A percentile compares a stretch with the other conserved stretches of the same genome.
Evolutionary conservation across 1,140 invertebrate genomes (phyloP).

Genomic region (Micrasema longulum): DNA sequence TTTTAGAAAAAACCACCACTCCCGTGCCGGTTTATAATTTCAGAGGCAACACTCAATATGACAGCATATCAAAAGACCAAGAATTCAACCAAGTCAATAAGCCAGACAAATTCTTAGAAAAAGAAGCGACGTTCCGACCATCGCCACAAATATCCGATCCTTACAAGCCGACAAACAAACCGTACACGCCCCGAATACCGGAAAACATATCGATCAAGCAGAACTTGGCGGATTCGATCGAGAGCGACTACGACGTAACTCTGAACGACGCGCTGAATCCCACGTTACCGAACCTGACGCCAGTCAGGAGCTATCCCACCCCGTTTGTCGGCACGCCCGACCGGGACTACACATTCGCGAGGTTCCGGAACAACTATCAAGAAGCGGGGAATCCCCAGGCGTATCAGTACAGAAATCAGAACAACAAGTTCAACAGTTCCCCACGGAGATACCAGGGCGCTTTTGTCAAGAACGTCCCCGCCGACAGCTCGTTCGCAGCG

Average conservation of each 20-base stretch:
- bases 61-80: slow-evolving; percentile 4
- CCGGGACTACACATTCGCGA: slow-evolving; percentile 62
- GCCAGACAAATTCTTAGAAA: neutral
- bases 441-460: slow-evolving; percentile 53
- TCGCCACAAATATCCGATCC: slow-evolving; percentile 65
- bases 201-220: slow-evolving; percentile 66
- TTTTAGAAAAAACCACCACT: neutral
- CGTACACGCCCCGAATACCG: slow-evolving; percentile 58
- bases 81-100: slow-evolving; percentile 13
- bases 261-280: slow-evolving; percentile 83
- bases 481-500: slow-evolving; percentile 34
- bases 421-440: slow-evolving; percentile 25
- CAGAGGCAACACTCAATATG: slow-evolving; percentile 22
- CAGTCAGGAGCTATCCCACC: slow-evolving; percentile 58
- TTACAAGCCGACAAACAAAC: slow-evolving; percentile 66
- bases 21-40: neutral
- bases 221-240: slow-evolving; percentile 65
- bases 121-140: slow-evolving; percentile 50
- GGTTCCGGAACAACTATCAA: slow-evolving; percentile 60
- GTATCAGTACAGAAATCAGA: slow-evolving; percentile 50
- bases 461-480: slow-evolving; percentile 31
- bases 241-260: slow-evolving; percentile 84
- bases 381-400: slow-evolving; percentile 57
- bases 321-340: slow-evolving; percentile 62
- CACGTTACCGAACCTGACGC: slow-evolving; percentile 65